phyloP scores from a whole-genome alignment of 2,113 vertebrate genomes.

The Excalfactoria chinensis region DNA sequence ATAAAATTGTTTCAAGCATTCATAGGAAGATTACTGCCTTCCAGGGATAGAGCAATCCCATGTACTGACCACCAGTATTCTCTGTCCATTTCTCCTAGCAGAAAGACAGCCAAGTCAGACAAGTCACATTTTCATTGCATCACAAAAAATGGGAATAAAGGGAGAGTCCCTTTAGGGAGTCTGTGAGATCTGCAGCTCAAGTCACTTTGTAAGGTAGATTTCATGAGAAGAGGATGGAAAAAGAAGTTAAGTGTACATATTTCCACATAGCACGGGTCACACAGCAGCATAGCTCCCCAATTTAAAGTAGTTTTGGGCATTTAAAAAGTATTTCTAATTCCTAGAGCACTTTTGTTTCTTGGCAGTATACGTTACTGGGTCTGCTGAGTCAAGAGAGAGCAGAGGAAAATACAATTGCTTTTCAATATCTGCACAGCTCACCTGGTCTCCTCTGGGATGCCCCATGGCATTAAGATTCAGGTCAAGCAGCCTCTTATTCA shows the following conservation, averaged over 20 bases:
- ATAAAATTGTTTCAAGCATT: background rate
- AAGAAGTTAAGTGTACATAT: background rate
- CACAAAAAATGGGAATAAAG: background rate
- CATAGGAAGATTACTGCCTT: background rate
- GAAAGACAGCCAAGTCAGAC: background rate
- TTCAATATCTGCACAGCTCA: background rate
- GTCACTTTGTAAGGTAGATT: background rate
- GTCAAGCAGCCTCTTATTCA: background rate
- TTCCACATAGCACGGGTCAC: background rate
- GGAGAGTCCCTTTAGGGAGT: background rate
- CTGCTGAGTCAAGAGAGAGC: background rate
- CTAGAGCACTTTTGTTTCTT: background rate
- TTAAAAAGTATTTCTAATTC: background rate
- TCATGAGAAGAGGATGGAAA: background rate
- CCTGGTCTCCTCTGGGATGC: background rate
- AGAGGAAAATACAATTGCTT: background rate
- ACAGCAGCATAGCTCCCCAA: background rate
- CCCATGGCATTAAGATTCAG: background rate
- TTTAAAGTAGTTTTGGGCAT: background rate
- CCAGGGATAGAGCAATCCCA: background rate
- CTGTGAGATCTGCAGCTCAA: background rate
- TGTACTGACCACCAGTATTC: background rate
- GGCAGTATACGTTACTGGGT: background rate
- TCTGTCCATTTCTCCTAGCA: background rate
- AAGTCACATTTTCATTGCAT: background rate